Conservation (phyloP, 1,140 invertebrate species). For the Philopotamus ludificatus region DNA sequence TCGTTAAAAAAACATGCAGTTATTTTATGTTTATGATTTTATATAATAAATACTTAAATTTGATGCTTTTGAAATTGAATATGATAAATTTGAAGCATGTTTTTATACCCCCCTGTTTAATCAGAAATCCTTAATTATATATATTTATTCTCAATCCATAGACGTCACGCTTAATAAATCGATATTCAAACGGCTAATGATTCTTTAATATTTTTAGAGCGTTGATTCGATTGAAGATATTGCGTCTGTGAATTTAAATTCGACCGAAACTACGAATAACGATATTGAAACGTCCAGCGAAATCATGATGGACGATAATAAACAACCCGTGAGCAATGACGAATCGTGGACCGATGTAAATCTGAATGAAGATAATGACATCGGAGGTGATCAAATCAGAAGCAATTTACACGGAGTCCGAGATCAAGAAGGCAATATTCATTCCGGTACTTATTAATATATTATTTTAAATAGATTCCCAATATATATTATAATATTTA, state of each 20-base stretch:
- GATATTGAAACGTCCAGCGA: conserved; percentile 65
- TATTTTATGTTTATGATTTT: no score
- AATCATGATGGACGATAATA: conserved; percentile 66
- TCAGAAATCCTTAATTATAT: no score
- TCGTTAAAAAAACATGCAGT: no score
- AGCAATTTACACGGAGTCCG: conserved; percentile 45
- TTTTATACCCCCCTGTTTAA: no score
- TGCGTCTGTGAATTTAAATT: conserved; percentile 65
- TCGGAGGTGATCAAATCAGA: conserved; percentile 36
- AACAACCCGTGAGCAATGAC: conserved; percentile 66
- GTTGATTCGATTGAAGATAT: conserved; percentile 76
- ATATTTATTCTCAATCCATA: no score
- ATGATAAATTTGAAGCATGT: no score
- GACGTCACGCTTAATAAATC: no score
- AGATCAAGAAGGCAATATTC: conserved; percentile 47
- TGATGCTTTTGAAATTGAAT: no score
- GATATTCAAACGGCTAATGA: no score
- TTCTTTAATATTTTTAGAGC: no score
- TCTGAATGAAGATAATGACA: conserved; percentile 70
- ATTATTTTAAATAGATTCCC: not conserved
- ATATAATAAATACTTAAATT: no score
- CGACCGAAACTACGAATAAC: conserved; percentile 65
- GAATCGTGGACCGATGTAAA: conserved; percentile 92
- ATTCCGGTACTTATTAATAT: conserved; percentile 24
- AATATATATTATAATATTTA: conserved; percentile 1